Evolutionary conservation across 2,888 invertebrate species (phyloP), one percentile per base, ranked within the genome.

Genomic region (Sclerodermus sp.): DNA sequence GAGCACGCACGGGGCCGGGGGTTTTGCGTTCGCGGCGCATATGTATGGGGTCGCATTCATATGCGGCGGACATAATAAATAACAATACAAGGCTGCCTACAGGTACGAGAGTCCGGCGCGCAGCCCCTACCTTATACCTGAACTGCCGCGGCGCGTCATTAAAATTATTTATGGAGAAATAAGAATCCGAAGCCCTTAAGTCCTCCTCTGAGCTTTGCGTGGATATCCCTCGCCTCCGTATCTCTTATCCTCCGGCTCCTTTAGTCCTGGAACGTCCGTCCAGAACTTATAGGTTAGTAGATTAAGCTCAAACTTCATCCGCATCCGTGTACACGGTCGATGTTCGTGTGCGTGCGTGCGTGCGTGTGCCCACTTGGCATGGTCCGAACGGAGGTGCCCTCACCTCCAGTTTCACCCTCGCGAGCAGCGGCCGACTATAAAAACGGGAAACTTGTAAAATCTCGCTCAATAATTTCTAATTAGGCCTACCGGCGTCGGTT

Each of bases 101-200:
- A 70, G 72, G 63, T 57, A 65, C 57, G 54, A 34, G 34, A 23
- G 23, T 23, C 3, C 23, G 8, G 41, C 60, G 45, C 51, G 58
- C 57, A 54, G 60, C 62, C 62, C 59, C 47, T 63, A 55, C 58
- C 66, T 66, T 64, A 64, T 71, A 64, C 65, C 64, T 62, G 59
- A 68, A 66, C 70, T 67, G 70, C 69, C 67, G 69, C 62, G 64
- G 66, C 60, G 68, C 67, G 73, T 73, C 73, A 72, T 73, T 73
- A 73, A 73, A 73, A 71, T 73, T 72, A 73, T 73, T 73, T 73
- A 73, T 73, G 73, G 67, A 60, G 59, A 73, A 73, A 72, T 72
- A 70, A 73, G 73, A 71, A 72, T 71, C 66, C 66, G 61, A 66
- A 64, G 62, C 63, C 62, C 12, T 63, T 58, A 57, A 64, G 59